Evolutionary conservation across 2,797 vertebrate species (phyloP).

Genomic region (Lindbergichthys nudifrons): DNA sequence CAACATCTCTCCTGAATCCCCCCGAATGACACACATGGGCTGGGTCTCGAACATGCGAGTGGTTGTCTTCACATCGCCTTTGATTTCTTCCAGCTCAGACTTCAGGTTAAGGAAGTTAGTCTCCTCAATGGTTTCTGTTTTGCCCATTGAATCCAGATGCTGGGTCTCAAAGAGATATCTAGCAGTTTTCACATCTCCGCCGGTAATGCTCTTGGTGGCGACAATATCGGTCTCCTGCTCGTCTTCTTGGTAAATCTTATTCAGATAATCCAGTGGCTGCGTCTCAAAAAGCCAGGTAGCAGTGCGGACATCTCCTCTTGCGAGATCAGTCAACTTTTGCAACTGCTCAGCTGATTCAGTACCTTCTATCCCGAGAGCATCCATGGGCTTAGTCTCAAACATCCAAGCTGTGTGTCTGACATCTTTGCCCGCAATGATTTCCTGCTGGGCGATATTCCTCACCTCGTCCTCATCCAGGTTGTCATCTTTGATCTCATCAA

Average conservation of each 20-base stretch:
- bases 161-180: conserved; percentile 92
- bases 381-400: conserved; percentile 92
- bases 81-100: conserved; percentile 91
- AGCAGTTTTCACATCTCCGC: conserved; percentile 90
- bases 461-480: conserved; percentile 80
- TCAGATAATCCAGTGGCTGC: conserved; percentile 85
- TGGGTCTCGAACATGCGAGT: conserved; percentile 90
- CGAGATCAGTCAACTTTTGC: conserved; percentile 83
- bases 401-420: conserved; percentile 90
- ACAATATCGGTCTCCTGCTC: conserved; percentile 72
- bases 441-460: conserved; percentile 86
- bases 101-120: conserved; percentile 87
- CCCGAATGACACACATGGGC: conserved; percentile 89
- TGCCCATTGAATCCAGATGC: conserved; percentile 86
- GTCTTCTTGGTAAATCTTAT: conserved; percentile 87
- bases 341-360: conserved; percentile 61
- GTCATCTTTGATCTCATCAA: conserved; percentile 87
- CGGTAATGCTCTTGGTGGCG: conserved; percentile 81
- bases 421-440: conserved; percentile 89
- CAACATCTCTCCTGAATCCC: conserved; percentile 89
- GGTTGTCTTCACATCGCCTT: conserved; percentile 89
- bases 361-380: conserved; percentile 74
- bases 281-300: conserved; percentile 91
- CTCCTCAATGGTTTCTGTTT: conserved; percentile 88
- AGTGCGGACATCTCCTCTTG: conserved; percentile 85